phyloP scores from a whole-genome alignment of 2,113 vertebrate species.

The Chrysemys picta region DNA sequence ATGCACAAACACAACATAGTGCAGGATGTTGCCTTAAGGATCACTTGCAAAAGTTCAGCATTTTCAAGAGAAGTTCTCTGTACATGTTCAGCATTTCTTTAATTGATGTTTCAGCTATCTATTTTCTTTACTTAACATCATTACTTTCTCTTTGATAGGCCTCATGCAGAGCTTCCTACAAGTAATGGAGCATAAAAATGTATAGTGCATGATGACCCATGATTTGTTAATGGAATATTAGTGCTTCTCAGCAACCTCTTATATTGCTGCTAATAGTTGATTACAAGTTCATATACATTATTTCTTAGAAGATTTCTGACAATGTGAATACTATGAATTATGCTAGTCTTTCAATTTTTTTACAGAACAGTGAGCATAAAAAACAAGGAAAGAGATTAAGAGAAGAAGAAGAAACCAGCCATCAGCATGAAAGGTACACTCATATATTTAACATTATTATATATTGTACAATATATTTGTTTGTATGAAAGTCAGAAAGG shows the following conservation, averaged over 20 bases:
- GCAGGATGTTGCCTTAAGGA: not conserved
- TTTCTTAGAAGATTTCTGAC: not conserved
- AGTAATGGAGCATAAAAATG: not conserved
- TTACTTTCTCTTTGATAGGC: not conserved
- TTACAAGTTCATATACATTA: not conserved
- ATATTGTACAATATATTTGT: not conserved
- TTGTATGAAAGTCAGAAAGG: not conserved
- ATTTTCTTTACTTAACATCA: not conserved
- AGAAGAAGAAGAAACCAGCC: constrained; percentile 16
- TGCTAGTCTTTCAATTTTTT: constrained; percentile 7
- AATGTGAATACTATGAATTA: not conserved
- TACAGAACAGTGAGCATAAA: constrained; percentile 54
- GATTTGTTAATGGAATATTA: not conserved
- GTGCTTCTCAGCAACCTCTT: not conserved
- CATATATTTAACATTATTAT: not conserved
- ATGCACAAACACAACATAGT: not conserved
- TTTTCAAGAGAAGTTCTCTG: not conserved
- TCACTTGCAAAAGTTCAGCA: not conserved
- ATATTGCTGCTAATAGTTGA: not conserved
- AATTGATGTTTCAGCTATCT: not conserved
- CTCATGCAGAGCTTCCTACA: not conserved
- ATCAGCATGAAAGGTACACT: constrained; percentile 32
- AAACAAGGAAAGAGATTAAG: constrained; percentile 27
- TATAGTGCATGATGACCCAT: not conserved
- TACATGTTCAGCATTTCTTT: not conserved